phyloP scores from a whole-genome alignment of 2,888 invertebrate species.

The Mimas tiliae region DNA sequence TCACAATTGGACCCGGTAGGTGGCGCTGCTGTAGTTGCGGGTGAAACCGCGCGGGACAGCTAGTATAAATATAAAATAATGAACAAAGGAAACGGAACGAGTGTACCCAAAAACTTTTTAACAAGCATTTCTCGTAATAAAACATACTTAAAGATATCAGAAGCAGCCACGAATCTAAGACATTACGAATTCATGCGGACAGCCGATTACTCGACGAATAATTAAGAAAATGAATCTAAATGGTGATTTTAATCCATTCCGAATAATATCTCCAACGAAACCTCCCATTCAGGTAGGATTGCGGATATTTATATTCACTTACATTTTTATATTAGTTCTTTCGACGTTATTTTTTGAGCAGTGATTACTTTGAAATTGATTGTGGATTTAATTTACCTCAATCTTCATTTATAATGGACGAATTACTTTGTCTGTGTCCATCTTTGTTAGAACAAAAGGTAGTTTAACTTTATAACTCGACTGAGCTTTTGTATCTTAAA shows the following conservation, averaged over 20 bases:
- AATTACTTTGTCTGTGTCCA: too few species aligned
- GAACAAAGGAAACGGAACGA: too few species aligned
- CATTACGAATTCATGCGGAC: conserved; percentile 15
- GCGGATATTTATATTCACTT: conserved; percentile 3
- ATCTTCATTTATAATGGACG: neutral
- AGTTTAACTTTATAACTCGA: too few species aligned
- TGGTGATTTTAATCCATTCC: conserved; percentile 15
- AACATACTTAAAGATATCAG: conserved; percentile 4
- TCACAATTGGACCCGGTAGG: too few species aligned
- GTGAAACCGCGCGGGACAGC: too few species aligned
- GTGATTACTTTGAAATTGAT: conserved; percentile 3
- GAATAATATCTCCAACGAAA: conserved; percentile 6
- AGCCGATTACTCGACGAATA: conserved; percentile 10
- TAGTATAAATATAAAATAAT: too few species aligned
- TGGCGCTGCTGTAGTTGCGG: too few species aligned
- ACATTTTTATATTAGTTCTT: conserved; percentile 5
- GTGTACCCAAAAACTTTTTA: neutral
- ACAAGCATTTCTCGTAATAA: neutral
- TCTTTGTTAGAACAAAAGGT: too few species aligned
- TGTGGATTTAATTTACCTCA: neutral
- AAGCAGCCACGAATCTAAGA: neutral
- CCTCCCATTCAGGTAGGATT: neutral
- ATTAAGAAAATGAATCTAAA: conserved; percentile 21
- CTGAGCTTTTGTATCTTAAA: too few species aligned
- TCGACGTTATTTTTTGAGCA: neutral